Base-by-base conservation (phyloP, 2,113 vertebrate species). In the Melanerpes aurifrons region DNA sequence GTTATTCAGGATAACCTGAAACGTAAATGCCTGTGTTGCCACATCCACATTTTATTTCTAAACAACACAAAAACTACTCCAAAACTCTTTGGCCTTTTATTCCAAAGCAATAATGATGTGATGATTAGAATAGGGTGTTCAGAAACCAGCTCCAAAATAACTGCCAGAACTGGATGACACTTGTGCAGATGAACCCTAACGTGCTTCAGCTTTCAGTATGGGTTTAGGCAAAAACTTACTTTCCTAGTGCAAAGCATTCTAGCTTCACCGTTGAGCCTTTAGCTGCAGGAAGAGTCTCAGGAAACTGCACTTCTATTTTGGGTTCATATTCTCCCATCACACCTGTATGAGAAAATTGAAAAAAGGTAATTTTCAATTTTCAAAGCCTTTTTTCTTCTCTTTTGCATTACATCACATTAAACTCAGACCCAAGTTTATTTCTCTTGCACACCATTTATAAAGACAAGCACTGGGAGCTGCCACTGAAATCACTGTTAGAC, bases 271-370 rank as follows among this genome's bases (percentile, higher is more conserved):
- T 97, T 2, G 99, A 98, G 82, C 99, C 99, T 94, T 99, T 99
- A 15, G 99, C 98, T 92, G 98, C 98, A 75, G 98, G 99, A 74
- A 99, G 97, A 0, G 97, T 98, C 96, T 99, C 99, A 12, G 98
- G 98, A 96, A 99, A 99, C 97, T 99, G 98, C 95, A 99, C 98
- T 98, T 99, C 99, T 97, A 99, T 99, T 98, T 99, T 99, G 66
- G 99, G 99, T 96, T 99, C 99, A 17, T 99, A 99, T 97, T 99
- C 99, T 63, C 99, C 99, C 99, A 99, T 99, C 80, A 98, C 98
- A 93, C 99, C 99, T 99, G 74, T 5, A 82, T 1, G 95, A 94
- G 10, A 86, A 61, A 94, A 81, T 96, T 56, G 25, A 50, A 48
- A 48, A 47, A 87, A 71, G 13, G 3, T 28, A 5, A 35, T 18